A percentile compares a stretch with the other conserved stretches of the same genome.
Evolutionary conservation across 2,797 vertebrate genomes (phyloP).

Genomic region (Neopelma chrysocephalum): DNA sequence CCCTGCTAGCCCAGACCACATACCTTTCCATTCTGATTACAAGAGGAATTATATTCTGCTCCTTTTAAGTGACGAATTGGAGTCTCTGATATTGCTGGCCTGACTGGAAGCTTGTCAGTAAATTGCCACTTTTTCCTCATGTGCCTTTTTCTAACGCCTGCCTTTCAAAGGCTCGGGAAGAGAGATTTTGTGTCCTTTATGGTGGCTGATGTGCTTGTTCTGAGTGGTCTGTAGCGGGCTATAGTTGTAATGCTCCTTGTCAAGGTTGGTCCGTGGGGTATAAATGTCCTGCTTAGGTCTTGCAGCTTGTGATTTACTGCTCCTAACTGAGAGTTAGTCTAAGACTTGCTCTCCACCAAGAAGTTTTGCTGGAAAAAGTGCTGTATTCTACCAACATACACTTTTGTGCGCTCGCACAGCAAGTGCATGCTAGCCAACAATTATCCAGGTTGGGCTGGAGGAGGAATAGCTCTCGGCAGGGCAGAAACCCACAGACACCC

Average conservation of each 20-base stretch:
- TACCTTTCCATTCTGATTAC: constrained; percentile 13
- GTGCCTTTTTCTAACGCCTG: neutral
- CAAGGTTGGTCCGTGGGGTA: neutral
- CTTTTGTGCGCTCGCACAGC: neutral
- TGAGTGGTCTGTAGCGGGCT: neutral
- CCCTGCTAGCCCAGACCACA: neutral
- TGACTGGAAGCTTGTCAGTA: constrained; percentile 24
- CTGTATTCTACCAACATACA: neutral
- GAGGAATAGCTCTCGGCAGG: neutral
- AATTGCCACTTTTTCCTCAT: neutral
- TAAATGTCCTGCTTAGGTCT: neutral
- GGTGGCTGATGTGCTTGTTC: neutral
- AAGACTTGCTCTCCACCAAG: neutral
- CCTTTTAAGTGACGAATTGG: neutral
- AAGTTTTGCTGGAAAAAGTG: neutral
- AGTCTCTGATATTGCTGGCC: neutral
- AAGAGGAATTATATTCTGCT: constrained; percentile 7
- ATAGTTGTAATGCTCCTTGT: neutral
- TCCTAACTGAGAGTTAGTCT: neutral
- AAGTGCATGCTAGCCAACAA: neutral
- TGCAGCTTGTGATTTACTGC: neutral
- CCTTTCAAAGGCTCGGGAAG: neutral
- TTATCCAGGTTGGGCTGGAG: neutral
- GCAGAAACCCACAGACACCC: neutral
- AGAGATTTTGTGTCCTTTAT: neutral